Percentiles rank a stretch among this genome's conserved stretches.
Evolutionary conservation across 2,888 invertebrate species (phyloP).

Genomic region (Patella ulyssiponensis): DNA sequence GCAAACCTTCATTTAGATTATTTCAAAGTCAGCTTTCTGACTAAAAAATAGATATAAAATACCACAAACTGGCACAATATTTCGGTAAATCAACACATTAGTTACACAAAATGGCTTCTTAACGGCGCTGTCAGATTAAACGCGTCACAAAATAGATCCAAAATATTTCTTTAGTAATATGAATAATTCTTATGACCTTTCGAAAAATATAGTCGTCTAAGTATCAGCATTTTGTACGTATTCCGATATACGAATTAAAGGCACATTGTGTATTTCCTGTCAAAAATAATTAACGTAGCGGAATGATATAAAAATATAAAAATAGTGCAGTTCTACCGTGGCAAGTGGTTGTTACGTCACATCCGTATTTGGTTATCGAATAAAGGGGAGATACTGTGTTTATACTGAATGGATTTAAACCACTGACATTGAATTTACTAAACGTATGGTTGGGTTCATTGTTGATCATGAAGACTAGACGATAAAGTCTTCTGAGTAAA

Average conservation of each 20-base stretch:
- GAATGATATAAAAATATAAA: conserved; percentile 27
- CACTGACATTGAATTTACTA: no score
- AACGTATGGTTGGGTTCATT: no score
- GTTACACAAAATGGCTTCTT: conserved; percentile 5
- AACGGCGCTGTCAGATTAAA: background rate
- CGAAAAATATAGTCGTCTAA: no score
- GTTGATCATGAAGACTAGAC: no score
- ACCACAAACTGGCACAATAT: background rate
- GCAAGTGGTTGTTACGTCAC: conserved; percentile 53
- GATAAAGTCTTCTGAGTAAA: no score
- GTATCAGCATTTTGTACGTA: no score
- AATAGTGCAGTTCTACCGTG: conserved; percentile 40
- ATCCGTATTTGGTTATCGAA: conserved; percentile 19
- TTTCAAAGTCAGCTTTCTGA: background rate
- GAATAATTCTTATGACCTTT: no score
- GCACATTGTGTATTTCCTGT: background rate
- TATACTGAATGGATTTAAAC: no score
- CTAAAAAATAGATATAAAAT: background rate
- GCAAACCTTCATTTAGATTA: background rate
- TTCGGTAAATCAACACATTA: conserved; percentile 6
- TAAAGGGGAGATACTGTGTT: no score
- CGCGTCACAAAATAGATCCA: background rate
- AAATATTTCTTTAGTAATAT: background rate
- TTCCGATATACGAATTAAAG: no score
- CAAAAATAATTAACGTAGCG: conserved; percentile 8